Percentiles rank a stretch among this genome's conserved stretches.
Conservation (phyloP, 2,888 invertebrate species). For the Cryptocephalus primarius region DNA sequence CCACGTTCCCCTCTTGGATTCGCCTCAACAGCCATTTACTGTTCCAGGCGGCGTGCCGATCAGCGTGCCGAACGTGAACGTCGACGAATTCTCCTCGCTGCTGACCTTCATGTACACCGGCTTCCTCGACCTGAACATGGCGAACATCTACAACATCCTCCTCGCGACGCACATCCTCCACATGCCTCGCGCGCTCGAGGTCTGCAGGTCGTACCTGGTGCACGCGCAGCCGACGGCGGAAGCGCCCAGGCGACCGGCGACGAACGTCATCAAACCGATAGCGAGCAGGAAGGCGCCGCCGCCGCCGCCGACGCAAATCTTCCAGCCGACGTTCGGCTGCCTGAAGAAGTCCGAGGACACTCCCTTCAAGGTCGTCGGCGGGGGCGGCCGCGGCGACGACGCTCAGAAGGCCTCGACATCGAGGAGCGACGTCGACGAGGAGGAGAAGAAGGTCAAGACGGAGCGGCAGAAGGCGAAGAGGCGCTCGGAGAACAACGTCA, state of each 20-base stretch:
- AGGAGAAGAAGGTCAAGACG: constrained; percentile 3
- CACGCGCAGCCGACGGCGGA: constrained; percentile 34
- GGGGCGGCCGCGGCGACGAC: constrained; percentile 1
- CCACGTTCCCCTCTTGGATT: too few relatives aligned
- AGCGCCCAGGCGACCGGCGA: constrained; percentile 1
- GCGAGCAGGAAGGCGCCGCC: constrained; percentile 19
- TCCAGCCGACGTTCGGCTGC: constrained; percentile 14
- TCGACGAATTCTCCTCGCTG: constrained; percentile 54
- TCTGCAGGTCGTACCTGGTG: constrained; percentile 53
- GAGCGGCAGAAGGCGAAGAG: constrained; percentile 7
- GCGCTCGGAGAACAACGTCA: constrained; percentile 10
- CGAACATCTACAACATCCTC: constrained; percentile 61
- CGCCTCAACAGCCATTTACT: too few relatives aligned
- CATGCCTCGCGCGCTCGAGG: constrained; percentile 60
- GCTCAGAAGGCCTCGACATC: constrained; percentile 19
- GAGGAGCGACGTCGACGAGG: constrained; percentile 7
- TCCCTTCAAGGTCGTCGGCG: constrained; percentile 24
- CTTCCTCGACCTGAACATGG: constrained; percentile 53
- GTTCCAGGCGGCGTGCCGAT: constrained; percentile 18
- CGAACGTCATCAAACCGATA: constrained; percentile 13
- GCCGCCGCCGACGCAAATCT: constrained; percentile 13
- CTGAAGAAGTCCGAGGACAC: constrained; percentile 31
- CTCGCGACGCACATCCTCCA: constrained; percentile 61
- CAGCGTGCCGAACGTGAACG: constrained; percentile 44
- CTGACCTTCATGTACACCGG: constrained; percentile 69